Evolutionary conservation across 2,113 vertebrate species (phyloP).

Genomic region (Clarias batrachus): DNA sequence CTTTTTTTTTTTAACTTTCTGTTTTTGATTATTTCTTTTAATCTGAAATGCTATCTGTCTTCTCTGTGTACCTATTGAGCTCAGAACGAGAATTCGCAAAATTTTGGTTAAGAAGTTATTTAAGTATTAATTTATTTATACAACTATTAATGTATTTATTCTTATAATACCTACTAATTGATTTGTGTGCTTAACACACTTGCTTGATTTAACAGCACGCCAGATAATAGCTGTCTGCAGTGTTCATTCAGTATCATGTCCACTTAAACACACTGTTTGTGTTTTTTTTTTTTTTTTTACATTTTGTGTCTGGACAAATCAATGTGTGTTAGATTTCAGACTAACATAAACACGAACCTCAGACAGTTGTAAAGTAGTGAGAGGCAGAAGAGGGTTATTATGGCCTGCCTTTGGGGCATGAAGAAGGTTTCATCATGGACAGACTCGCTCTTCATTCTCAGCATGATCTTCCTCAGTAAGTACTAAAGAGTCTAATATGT

Average conservation of each 20-base stretch:
- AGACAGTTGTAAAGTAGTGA: not conserved
- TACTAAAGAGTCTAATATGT: not conserved
- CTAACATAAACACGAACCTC: too few relatives aligned
- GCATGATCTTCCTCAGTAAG: conserved; percentile 50
- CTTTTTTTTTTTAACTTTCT: not conserved
- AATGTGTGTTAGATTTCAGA: too few relatives aligned
- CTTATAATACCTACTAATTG: not conserved
- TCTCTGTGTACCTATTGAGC: not conserved
- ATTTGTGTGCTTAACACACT: not conserved
- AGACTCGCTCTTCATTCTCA: conserved; percentile 35
- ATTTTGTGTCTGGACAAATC: not conserved
- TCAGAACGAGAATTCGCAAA: not conserved
- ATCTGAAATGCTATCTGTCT: not conserved
- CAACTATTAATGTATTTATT: not conserved
- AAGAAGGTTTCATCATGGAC: conserved; percentile 41
- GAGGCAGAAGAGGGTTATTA: conserved; percentile 30
- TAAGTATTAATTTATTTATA: not conserved
- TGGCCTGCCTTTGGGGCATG: conserved; percentile 46
- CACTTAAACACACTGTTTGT: not conserved
- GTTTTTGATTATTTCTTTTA: not conserved
- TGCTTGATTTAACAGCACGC: not conserved
- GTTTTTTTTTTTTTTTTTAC: not conserved
- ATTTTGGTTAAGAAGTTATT: not conserved
- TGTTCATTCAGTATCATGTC: not conserved
- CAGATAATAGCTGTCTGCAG: not conserved